These are phyloP conservation scores for Montipora capricornis DNA, from an alignment of 64 coral and sea anemone genomes.

Conservation along the genomic window DNA sequence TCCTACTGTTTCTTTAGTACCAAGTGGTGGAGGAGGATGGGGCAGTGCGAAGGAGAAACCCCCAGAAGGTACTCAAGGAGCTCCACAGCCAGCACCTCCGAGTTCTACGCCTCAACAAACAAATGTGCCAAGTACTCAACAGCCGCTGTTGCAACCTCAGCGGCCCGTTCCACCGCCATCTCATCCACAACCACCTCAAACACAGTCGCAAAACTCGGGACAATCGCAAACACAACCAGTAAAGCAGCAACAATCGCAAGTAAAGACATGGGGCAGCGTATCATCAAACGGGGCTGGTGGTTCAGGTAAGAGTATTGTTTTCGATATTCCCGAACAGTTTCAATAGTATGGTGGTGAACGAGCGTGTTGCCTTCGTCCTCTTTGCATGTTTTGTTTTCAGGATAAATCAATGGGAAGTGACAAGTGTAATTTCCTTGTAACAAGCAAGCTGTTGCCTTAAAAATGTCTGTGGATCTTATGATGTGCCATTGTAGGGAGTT, in stretches of 20 bases:
- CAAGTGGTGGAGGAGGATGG: constrained; percentile 99
- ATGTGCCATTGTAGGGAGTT: too few relatives aligned
- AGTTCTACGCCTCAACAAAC: constrained; percentile 70
- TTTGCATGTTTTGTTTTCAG: too few relatives aligned
- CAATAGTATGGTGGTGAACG: background rate
- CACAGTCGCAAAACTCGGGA: constrained; percentile 86
- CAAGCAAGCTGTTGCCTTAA: background rate
- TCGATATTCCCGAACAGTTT: background rate
- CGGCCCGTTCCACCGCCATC: constrained; percentile 91
- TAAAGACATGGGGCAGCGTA: constrained; percentile 98
- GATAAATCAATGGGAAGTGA: too few relatives aligned
- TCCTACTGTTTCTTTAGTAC: constrained; percentile 97
- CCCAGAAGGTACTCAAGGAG: constrained; percentile 52
- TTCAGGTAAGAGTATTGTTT: constrained; percentile 77
- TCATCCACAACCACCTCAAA: constrained; percentile 83
- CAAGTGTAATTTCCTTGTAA: background rate
- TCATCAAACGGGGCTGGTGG: constrained; percentile 99
- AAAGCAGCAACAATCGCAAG: constrained; percentile 81
- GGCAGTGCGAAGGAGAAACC: constrained; percentile 95
- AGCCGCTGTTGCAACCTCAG: constrained; percentile 94
- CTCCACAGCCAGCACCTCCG: constrained; percentile 35
- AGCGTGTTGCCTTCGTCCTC: background rate
- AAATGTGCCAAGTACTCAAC: constrained; percentile 89
- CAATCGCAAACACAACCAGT: constrained; percentile 79
- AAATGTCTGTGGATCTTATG: background rate